Conservation (phyloP, 2,888 invertebrate species). For the Eupithecia dodoneata region DNA sequence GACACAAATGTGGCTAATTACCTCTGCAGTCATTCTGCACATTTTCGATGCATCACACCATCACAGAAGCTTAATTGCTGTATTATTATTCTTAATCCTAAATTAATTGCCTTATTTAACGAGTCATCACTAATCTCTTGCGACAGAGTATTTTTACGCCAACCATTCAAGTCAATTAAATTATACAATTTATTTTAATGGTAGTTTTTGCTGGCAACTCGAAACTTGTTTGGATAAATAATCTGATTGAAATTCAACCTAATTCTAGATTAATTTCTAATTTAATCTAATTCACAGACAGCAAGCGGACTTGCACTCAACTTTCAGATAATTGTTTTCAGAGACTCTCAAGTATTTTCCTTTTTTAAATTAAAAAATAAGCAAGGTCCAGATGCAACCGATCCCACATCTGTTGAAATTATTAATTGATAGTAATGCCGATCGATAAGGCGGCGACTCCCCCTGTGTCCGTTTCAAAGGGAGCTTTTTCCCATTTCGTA, state of each 20-base stretch:
- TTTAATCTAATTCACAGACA: too few species aligned
- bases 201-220: not conserved
- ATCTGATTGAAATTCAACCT: not conserved
- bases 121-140: not conserved
- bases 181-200: not conserved
- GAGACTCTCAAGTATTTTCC: not conserved
- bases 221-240: constrained; percentile 5
- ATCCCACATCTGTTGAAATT: constrained; percentile 45
- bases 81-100: not conserved
- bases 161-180: constrained; percentile 1
- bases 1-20: constrained; percentile 4
- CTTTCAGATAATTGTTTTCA: not conserved
- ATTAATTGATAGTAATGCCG: constrained; percentile 49
- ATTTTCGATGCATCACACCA: not conserved
- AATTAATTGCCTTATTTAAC: constrained; percentile 7
- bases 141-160: constrained; percentile 6
- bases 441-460: constrained; percentile 50
- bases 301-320: not conserved
- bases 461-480: constrained; percentile 57
- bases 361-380: not conserved
- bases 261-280: too few species aligned
- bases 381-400: constrained; percentile 36
- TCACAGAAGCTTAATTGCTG: not conserved
- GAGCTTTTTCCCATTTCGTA: constrained; percentile 64
- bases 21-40: not conserved